Evolutionary conservation across 2,113 vertebrate genomes (phyloP).

Genomic region (Lampris megalopsis): DNA sequence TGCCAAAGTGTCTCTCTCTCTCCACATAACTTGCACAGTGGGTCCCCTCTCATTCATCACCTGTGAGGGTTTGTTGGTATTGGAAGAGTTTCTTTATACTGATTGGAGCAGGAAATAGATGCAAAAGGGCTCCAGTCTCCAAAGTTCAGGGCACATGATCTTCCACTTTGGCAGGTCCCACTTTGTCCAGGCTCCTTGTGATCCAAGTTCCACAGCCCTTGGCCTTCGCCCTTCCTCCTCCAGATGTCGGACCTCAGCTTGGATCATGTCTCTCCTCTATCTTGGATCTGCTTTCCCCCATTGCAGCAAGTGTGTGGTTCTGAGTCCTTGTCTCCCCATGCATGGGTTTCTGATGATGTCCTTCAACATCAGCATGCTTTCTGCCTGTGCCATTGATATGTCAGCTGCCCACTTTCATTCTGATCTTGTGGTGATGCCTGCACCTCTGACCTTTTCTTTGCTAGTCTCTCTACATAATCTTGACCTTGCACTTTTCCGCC

Average conservation of each 20-base stretch:
- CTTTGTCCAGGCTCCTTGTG: conserved; percentile 28
- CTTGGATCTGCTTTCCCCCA: not conserved
- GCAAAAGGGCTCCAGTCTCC: no score
- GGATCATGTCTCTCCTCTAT: conserved; percentile 12
- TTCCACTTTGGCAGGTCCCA: conserved; percentile 29
- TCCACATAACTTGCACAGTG: no score
- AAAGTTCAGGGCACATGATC: not conserved
- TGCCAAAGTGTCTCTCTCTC: no score
- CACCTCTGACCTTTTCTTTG: conserved; percentile 1
- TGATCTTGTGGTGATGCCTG: conserved; percentile 12
- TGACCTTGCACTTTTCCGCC: conserved; percentile 19
- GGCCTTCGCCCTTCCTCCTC: conserved; percentile 1
- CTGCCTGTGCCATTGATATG: not conserved
- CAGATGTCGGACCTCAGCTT: not conserved
- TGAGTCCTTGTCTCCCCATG: not conserved
- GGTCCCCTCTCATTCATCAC: no score
- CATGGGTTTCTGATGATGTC: not conserved
- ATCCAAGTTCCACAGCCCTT: conserved; percentile 5
- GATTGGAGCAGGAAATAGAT: no score
- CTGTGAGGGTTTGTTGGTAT: no score
- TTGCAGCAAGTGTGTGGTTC: not conserved
- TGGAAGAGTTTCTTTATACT: no score
- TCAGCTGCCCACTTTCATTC: conserved; percentile 6
- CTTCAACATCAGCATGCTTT: not conserved
- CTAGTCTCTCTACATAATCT: conserved; percentile 8